These are phyloP conservation scores for Petrolisthes cinctipes DNA, from an alignment of 2,888 invertebrate species.

Conservation along the genomic window DNA sequence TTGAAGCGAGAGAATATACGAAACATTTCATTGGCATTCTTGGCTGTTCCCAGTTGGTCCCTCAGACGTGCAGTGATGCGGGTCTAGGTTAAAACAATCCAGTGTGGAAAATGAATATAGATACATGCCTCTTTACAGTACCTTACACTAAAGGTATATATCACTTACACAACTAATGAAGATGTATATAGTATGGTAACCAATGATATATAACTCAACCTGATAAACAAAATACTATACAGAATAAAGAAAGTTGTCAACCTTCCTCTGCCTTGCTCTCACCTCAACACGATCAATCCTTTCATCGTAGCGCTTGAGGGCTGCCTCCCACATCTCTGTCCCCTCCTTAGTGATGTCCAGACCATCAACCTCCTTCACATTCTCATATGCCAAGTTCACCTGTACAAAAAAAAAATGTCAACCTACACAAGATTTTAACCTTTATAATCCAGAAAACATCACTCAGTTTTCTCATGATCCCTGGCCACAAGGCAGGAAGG, in stretches of 20 bases:
- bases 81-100: slow-evolving; percentile 72
- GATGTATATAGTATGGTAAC: not conserved
- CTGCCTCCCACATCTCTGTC: slow-evolving; percentile 97
- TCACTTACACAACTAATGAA: too few species aligned
- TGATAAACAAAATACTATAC: not conserved
- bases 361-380: slow-evolving; percentile 98
- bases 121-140: not conserved
- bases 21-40: slow-evolving; percentile 99
- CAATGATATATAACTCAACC: not conserved
- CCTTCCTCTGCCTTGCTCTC: not conserved
- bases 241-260: not conserved
- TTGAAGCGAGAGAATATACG: slow-evolving; percentile 93
- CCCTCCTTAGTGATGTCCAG: slow-evolving; percentile 97
- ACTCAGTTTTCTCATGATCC: too few species aligned
- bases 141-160: too few species aligned
- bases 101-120: not conserved
- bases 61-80: slow-evolving; percentile 96
- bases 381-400: slow-evolving; percentile 93
- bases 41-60: slow-evolving; percentile 97
- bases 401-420: slow-evolving; percentile 20
- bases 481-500: too few species aligned
- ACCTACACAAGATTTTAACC: not conserved
- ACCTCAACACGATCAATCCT: slow-evolving; percentile 95
- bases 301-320: slow-evolving; percentile 96
- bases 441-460: not conserved